Evolutionary conservation across 2,113 vertebrate species (phyloP), one percentile per base, ranked within the genome.

Genomic region (Jacana jacana): DNA sequence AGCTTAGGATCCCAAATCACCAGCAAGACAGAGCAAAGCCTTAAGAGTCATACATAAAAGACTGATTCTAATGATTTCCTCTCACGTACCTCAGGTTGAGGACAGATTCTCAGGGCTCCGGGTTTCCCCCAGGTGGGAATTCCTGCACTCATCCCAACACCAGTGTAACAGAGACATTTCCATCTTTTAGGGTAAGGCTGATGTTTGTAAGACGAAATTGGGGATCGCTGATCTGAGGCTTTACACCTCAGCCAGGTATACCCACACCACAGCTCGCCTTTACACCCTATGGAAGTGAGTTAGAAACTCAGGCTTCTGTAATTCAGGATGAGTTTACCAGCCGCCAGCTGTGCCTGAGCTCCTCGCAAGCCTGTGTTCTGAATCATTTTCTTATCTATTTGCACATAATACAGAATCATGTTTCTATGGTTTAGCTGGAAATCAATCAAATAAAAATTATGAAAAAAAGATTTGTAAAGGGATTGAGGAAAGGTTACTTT

Each of bases 401-500:
- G 93, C 95, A 84, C 83, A 76, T 91, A 81, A 93, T 55, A 94
- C 57, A 92, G 66, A 96, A 94, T 84, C 95, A 85, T 35, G 91
- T 94, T 96, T 85, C 91, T 76, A 57, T 15, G 83, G 83, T 96
- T 96, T 96, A 96, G 83, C 65, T 89, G 75, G 52, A 95, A 94
- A 92, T 96, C 95, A 96, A 94, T 93, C 91, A 96, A 96, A 96
- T 88, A 96, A 96, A 97, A 97, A 94, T 92, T 91, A 94, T 77
- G 91, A 88, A 95, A 94, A 89, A 94, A 94, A 96, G 86, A 95
- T 96, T 91, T 95, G 96, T 93, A 91, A 95, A 96, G 96, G 89
- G 96, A 95, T 94, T 95, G 95, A 92, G 73, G 92, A 97, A 97
- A 97, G 95, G 96, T 96, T 96, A 96, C 94, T 94, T 96, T 93